A percentile compares a stretch with the other conserved stretches of the same genome.
Evolutionary conservation across 2,888 invertebrate genomes (phyloP).

Genomic region (Hypomecis atomaria): DNA sequence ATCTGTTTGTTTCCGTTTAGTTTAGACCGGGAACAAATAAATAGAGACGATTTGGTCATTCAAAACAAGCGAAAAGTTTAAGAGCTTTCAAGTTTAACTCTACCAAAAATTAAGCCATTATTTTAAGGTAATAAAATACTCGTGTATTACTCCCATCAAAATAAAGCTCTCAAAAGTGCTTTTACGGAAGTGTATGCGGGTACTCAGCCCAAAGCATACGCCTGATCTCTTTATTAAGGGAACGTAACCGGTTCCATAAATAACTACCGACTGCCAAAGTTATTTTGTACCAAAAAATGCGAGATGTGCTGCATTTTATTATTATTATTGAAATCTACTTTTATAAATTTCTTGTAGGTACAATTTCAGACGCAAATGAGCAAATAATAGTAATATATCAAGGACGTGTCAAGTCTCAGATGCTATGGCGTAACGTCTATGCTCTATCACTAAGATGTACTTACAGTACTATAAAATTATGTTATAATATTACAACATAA

Average conservation of each 20-base stretch:
- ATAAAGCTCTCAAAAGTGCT: slow-evolving; percentile 19
- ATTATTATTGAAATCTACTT: too few species aligned
- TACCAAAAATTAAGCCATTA: not conserved
- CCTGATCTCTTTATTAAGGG: slow-evolving; percentile 18
- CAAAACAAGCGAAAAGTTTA: slow-evolving; percentile 13
- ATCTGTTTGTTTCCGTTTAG: slow-evolving; percentile 22
- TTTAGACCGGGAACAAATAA: slow-evolving; percentile 9
- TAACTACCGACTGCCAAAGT: not conserved
- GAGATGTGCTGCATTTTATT: too few species aligned
- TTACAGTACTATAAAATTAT: too few species aligned
- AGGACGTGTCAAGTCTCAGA: not conserved
- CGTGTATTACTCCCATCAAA: slow-evolving; percentile 23
- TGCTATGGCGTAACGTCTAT: not conserved
- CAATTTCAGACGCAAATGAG: too few species aligned
- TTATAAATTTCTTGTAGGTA: too few species aligned
- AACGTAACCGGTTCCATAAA: slow-evolving; percentile 2
- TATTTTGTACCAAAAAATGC: too few species aligned
- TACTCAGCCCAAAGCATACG: slow-evolving; percentile 9
- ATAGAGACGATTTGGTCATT: slow-evolving; percentile 19
- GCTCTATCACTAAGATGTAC: too few species aligned
- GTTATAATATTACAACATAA: not conserved
- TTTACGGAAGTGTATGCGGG: slow-evolving; percentile 24
- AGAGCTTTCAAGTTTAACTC: too few species aligned
- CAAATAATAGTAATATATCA: too few species aligned
- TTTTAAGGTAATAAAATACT: slow-evolving; percentile 29